Conservation (phyloP, 2,888 invertebrate genomes). For the Habroteleia sp. region DNA sequence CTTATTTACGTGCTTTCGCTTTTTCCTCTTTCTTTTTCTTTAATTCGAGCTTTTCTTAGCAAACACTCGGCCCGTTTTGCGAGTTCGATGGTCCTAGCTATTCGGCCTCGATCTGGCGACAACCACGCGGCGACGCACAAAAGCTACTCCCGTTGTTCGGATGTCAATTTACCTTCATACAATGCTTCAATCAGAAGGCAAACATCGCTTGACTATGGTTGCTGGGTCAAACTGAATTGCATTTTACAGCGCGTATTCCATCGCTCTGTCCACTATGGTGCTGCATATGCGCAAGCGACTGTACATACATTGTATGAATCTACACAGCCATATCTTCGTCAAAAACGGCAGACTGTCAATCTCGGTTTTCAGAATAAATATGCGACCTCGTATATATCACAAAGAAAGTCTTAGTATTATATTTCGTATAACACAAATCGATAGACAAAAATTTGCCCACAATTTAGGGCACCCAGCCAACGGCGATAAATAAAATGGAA, state of each 20-base stretch:
- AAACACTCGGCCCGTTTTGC: slow-evolving; percentile 9
- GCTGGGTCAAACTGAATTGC: slow-evolving; percentile 70
- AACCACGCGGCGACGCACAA: slow-evolving; percentile 64
- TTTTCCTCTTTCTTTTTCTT: slow-evolving; percentile 2
- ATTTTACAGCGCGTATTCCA: slow-evolving; percentile 72
- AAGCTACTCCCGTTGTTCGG: slow-evolving; percentile 72
- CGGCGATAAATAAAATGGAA: slow-evolving; percentile 37
- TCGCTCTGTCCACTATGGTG: slow-evolving; percentile 31
- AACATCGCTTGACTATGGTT: slow-evolving; percentile 71
- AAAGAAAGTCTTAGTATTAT: slow-evolving; percentile 41
- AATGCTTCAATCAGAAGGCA: slow-evolving; percentile 79
- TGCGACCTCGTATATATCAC: too few relatives aligned
- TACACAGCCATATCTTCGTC: slow-evolving; percentile 43
- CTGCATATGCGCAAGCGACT: slow-evolving; percentile 30
- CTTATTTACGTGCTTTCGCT: slow-evolving; percentile 8
- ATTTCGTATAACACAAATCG: slow-evolving; percentile 38
- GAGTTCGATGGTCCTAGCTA: slow-evolving; percentile 6
- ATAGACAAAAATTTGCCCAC: slow-evolving; percentile 29
- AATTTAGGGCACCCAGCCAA: slow-evolving; percentile 4
- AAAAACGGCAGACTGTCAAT: slow-evolving; percentile 53
- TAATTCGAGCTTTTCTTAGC: slow-evolving; percentile 23
- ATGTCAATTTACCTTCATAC: slow-evolving; percentile 77
- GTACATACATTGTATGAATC: slow-evolving; percentile 48
- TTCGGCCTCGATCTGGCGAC: slow-evolving; percentile 34
- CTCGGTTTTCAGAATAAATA: slow-evolving; percentile 30